Evolutionary conservation across 2,888 invertebrate genomes (phyloP).

Genomic region (Belgica antarctica): DNA sequence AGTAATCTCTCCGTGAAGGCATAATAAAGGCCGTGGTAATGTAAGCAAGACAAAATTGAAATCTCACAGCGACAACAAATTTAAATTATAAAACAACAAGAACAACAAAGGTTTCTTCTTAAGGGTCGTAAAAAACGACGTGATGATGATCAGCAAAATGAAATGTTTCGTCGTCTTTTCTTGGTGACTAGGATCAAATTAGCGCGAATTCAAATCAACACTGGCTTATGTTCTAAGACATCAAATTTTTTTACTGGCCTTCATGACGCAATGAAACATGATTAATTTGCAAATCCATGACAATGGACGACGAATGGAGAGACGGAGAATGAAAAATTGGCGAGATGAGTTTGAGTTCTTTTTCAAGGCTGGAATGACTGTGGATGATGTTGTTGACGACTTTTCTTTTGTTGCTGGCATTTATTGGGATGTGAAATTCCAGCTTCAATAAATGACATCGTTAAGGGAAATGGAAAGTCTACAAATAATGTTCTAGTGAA

Average conservation of each 20-base stretch:
- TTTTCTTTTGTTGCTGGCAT: too few relatives aligned
- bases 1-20: slow-evolving; percentile 11
- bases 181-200: too few relatives aligned
- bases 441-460: too few relatives aligned
- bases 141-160: not conserved
- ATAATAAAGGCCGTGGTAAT: not conserved
- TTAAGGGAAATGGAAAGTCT: too few relatives aligned
- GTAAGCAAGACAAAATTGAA: slow-evolving; percentile 6
- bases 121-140: not conserved
- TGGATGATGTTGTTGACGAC: too few relatives aligned
- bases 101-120: not conserved
- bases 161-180: not conserved
- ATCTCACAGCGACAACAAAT: slow-evolving; percentile 17
- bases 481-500: too few relatives aligned
- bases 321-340: not conserved
- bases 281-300: slow-evolving; percentile 15
- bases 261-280: not conserved
- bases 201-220: too few relatives aligned
- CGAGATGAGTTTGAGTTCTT: too few relatives aligned
- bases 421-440: too few relatives aligned
- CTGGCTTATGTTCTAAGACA: too few relatives aligned
- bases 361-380: too few relatives aligned
- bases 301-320: not conserved
- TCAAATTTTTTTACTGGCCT: not conserved
- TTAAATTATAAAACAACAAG: slow-evolving; percentile 16